phyloP scores from a whole-genome alignment of 2,888 invertebrate genomes.

The Archaeoteleia sp. region DNA sequence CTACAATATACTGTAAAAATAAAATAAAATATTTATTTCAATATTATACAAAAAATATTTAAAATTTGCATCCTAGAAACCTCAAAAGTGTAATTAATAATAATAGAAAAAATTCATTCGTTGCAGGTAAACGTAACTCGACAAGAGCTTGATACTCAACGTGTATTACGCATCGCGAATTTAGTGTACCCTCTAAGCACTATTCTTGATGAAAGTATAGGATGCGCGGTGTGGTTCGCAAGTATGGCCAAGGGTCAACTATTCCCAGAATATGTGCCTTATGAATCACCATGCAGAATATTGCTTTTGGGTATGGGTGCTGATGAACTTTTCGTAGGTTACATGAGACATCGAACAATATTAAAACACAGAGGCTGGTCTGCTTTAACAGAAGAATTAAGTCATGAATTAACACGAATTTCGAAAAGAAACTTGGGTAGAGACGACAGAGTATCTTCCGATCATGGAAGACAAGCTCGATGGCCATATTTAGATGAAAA shows the following conservation, averaged over 20 bases:
- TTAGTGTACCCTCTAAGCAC: constrained; percentile 90
- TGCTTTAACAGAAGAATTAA: constrained; percentile 77
- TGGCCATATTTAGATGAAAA: constrained; percentile 88
- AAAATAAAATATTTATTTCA: constrained; percentile 32
- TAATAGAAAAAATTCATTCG: no score
- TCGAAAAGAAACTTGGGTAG: constrained; percentile 93
- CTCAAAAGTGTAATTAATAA: no score
- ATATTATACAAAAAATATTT: no score
- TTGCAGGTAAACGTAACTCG: constrained; percentile 82
- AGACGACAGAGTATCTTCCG: constrained; percentile 94
- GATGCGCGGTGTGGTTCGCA: constrained; percentile 98
- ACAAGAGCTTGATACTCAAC: constrained; percentile 79
- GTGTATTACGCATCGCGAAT: constrained; percentile 80
- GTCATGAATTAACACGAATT: constrained; percentile 88
- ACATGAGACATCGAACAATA: constrained; percentile 89
- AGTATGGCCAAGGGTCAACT: constrained; percentile 81
- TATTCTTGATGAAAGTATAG: constrained; percentile 96
- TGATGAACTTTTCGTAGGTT: constrained; percentile 97
- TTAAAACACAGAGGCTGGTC: constrained; percentile 78
- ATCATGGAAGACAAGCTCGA: constrained; percentile 89
- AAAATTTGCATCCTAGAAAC: no score
- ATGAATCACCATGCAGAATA: constrained; percentile 81
- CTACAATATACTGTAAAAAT: not conserved
- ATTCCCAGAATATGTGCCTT: constrained; percentile 63
- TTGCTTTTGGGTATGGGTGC: constrained; percentile 95